These are phyloP conservation scores for Tyria jacobaeae DNA, from an alignment of 2,888 invertebrate genomes.

Conservation along the genomic window DNA sequence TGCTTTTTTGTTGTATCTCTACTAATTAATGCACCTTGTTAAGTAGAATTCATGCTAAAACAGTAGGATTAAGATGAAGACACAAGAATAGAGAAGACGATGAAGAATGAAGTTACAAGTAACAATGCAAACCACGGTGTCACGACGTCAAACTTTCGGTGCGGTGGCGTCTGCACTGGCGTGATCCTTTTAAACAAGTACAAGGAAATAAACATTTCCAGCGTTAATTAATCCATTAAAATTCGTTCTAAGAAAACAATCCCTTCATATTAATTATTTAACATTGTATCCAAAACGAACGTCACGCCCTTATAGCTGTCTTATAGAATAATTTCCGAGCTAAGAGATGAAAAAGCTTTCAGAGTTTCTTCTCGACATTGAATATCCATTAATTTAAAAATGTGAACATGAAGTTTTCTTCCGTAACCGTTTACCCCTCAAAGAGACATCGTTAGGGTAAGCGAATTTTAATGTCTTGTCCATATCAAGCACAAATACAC, in stretches of 20 bases:
- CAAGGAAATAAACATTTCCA: too few relatives aligned
- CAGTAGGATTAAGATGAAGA: too few relatives aligned
- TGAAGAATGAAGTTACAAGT: too few relatives aligned
- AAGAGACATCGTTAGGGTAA: slow-evolving; percentile 31
- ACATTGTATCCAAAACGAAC: neutral
- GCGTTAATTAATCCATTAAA: too few relatives aligned
- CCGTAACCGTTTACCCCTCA: slow-evolving; percentile 11
- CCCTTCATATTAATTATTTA: neutral
- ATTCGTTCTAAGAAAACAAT: neutral
- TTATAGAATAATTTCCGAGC: slow-evolving; percentile 24
- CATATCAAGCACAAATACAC: slow-evolving; percentile 5
- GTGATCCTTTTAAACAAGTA: too few relatives aligned
- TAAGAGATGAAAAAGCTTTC: slow-evolving; percentile 36
- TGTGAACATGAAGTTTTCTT: slow-evolving; percentile 28
- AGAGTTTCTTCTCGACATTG: slow-evolving; percentile 34
- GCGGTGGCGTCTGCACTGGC: too few relatives aligned
- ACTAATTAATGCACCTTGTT: too few relatives aligned
- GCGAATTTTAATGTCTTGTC: slow-evolving; percentile 49
- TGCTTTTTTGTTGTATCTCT: too few relatives aligned
- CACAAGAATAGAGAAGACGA: too few relatives aligned
- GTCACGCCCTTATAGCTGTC: slow-evolving; percentile 14
- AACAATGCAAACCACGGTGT: too few relatives aligned
- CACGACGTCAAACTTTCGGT: too few relatives aligned
- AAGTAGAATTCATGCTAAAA: too few relatives aligned
- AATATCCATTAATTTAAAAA: slow-evolving; percentile 38